A percentile compares a stretch with the other conserved stretches of the same genome.
Conservation (phyloP, 2,888 invertebrate species). For the Heliconius hortense region DNA sequence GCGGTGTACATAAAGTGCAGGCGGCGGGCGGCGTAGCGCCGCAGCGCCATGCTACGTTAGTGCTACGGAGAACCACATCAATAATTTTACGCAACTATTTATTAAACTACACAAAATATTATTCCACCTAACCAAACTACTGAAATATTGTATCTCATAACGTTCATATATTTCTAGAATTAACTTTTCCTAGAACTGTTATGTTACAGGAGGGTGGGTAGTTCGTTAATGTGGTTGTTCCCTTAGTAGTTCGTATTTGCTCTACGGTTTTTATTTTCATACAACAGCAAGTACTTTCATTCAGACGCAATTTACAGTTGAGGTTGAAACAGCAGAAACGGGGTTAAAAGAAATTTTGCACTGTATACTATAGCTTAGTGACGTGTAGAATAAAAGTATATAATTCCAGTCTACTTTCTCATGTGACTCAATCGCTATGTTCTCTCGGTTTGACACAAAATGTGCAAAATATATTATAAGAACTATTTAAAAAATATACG, state of each 20-base stretch:
- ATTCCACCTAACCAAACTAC: too few relatives aligned
- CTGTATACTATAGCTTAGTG: too few relatives aligned
- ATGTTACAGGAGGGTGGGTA: not conserved
- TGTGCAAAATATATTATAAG: too few relatives aligned
- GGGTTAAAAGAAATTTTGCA: not conserved
- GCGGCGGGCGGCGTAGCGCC: slow-evolving; percentile 13
- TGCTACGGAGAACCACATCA: slow-evolving; percentile 4
- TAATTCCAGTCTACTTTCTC: too few relatives aligned
- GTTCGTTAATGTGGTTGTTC: not conserved
- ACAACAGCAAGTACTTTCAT: not conserved
- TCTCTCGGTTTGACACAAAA: too few relatives aligned
- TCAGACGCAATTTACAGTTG: not conserved
- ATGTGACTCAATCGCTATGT: too few relatives aligned
- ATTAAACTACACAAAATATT: too few relatives aligned
- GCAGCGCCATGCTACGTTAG: slow-evolving; percentile 21
- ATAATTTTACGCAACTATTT: too few relatives aligned
- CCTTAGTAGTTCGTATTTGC: not conserved
- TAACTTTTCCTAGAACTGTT: not conserved
- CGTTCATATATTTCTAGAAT: not conserved
- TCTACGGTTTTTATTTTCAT: not conserved
- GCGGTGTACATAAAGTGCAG: slow-evolving; percentile 24
- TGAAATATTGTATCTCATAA: too few relatives aligned
- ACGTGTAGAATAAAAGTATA: too few relatives aligned
- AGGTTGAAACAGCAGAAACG: not conserved
- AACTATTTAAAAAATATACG: too few relatives aligned